Base-by-base conservation (phyloP, 1,140 invertebrate species). In the Neomicropteryx cornuta region DNA sequence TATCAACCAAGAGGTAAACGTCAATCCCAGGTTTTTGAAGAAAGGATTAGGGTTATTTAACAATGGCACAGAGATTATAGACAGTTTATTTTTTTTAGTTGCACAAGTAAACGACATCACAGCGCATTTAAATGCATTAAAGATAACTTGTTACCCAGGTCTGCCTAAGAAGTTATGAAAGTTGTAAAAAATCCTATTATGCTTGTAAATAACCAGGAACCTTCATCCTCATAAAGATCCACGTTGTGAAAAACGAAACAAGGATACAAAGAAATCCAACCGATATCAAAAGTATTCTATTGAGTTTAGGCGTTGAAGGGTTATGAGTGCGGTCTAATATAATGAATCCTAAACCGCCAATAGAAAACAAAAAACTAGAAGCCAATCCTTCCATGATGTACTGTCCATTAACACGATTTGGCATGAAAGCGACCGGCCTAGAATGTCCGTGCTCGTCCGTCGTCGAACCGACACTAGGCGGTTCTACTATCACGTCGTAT, bases 161-260 rank as follows among this genome's bases (percentile, higher is more conserved):
- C n/a, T n/a, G n/a, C n/a, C n/a, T n/a, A n/a, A n/a, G n/a, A n/a
- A n/a, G n/a, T n/a, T n/a, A n/a, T n/a, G n/a, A n/a, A n/a, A n/a
- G n/a, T n/a, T n/a, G n/a, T n/a, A n/a, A 16, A n/a, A 38, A 29
- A 38, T 20, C 21, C 3, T 23, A 20, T 54, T 60, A 75, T 44
- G 68, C 72, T 43, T 77, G 76, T 41, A 79, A 53, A 53, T 79
- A 79, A 24, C 76, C 76, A 70, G 96, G 95, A 43, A 99, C 60
- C 70, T 99, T 99, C 85, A 99, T 98, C 53, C 89, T 76, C 94
- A 99, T 99, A 54, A 99, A 99, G 34, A 97, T 85, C 81, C 92
- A 93, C 43, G 92, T 97, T 33, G 91, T 92, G 46, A 93, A 86
- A 62, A 96, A 97, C 13, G 93, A 95, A 1, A 98, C 79, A 22